Evolutionary conservation across 2,797 vertebrate genomes (phyloP).

Genomic region (Apogon hyalosoma): DNA sequence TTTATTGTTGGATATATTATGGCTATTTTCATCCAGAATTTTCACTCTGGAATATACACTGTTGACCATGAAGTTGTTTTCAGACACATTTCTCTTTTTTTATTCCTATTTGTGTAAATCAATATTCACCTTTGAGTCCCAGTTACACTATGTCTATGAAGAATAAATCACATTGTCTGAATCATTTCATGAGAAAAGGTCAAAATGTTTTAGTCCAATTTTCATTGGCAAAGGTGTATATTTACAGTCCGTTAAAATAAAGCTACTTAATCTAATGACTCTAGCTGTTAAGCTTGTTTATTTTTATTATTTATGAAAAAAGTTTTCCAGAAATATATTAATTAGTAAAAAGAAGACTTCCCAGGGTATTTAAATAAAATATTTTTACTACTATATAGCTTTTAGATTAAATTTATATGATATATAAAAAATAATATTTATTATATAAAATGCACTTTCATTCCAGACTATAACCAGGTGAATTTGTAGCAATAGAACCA

Average conservation of each 20-base stretch:
- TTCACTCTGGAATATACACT: neutral
- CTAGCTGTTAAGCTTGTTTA: too few relatives aligned
- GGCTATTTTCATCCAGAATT: neutral
- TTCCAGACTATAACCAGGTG: constrained; percentile 47
- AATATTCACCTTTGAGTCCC: too few relatives aligned
- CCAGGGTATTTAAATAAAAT: neutral
- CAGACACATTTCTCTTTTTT: too few relatives aligned
- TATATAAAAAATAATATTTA: neutral
- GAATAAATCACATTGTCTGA: too few relatives aligned
- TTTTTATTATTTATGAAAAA: constrained; percentile 12
- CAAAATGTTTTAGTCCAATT: too few relatives aligned
- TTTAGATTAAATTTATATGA: too few relatives aligned
- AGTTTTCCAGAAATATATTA: neutral
- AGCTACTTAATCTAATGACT: neutral
- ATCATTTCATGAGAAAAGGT: too few relatives aligned
- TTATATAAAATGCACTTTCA: constrained; percentile 19
- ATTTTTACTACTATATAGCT: neutral
- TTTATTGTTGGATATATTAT: neutral
- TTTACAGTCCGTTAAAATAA: neutral
- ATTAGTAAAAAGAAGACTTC: neutral
- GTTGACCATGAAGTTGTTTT: too few relatives aligned
- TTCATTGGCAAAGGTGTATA: too few relatives aligned
- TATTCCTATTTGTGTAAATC: too few relatives aligned
- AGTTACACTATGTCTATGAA: too few relatives aligned
- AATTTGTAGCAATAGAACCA: constrained; percentile 69